phyloP scores from a whole-genome alignment of 2,113 vertebrate species.

The Microcebus tavaratra region DNA sequence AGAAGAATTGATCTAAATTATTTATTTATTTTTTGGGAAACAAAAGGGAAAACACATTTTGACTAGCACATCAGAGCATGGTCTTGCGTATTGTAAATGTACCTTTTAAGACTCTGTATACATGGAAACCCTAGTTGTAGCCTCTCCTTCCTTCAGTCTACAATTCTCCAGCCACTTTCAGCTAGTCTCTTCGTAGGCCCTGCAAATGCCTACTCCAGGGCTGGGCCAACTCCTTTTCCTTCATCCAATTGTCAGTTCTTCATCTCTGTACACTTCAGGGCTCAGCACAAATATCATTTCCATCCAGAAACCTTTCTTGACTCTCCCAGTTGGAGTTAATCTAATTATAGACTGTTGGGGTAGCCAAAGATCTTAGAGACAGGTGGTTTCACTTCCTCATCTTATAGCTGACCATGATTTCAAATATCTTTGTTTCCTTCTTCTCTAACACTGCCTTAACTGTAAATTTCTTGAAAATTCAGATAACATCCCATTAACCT shows the following conservation, averaged over 20 bases:
- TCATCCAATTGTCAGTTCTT: neutral
- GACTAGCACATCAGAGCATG: neutral
- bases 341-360: neutral
- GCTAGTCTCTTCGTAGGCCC: neutral
- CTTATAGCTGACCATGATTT: neutral
- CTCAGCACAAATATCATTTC: neutral
- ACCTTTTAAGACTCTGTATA: neutral
- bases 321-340: neutral
- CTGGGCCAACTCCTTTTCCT: neutral
- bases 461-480: neutral
- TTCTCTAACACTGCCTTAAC: neutral
- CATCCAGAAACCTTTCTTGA: neutral
- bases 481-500: neutral
- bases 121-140: neutral
- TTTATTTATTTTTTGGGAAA: neutral
- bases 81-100: neutral
- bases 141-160: neutral
- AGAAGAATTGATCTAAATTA: neutral
- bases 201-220: neutral
- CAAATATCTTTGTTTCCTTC: neutral
- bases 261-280: neutral
- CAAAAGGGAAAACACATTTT: neutral
- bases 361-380: neutral
- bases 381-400: neutral
- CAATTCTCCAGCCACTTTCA: neutral